Percentiles rank a stretch among this genome's conserved stretches.
Conservation (phyloP, 2,797 vertebrate genomes). For the Amblyopsis hoosieri region DNA sequence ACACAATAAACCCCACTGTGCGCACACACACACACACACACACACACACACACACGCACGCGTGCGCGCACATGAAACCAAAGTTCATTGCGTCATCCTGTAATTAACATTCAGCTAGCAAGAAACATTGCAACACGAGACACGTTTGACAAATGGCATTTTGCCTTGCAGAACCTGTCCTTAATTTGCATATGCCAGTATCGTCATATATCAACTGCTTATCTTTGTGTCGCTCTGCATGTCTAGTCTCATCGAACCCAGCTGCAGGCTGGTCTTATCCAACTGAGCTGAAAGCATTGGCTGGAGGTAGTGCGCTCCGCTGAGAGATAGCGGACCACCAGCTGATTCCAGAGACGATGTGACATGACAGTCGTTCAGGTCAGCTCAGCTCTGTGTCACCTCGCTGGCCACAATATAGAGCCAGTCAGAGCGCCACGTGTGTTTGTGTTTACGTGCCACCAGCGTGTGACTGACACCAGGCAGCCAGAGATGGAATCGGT, state of each 20-base stretch:
- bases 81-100: neutral
- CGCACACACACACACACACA: neutral
- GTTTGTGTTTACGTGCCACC: constrained; percentile 37
- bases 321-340: neutral
- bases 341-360: neutral
- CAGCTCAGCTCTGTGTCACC: constrained; percentile 1
- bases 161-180: neutral
- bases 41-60: neutral
- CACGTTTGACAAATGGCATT: neutral
- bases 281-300: too few species aligned
- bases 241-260: constrained; percentile 1
- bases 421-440: neutral
- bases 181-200: neutral
- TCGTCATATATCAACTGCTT: constrained; percentile 4
- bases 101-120: too few species aligned
- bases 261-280: constrained; percentile 17
- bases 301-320: neutral
- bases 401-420: neutral
- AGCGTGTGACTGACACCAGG: constrained; percentile 22
- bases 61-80: neutral
- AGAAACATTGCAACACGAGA: too few species aligned
- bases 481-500: constrained; percentile 19
- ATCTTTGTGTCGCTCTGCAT: neutral
- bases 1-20: neutral
- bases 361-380: constrained; percentile 3